Conservation (phyloP, 92 coral and sea anemone genomes). For the Phenganax subtilis region DNA sequence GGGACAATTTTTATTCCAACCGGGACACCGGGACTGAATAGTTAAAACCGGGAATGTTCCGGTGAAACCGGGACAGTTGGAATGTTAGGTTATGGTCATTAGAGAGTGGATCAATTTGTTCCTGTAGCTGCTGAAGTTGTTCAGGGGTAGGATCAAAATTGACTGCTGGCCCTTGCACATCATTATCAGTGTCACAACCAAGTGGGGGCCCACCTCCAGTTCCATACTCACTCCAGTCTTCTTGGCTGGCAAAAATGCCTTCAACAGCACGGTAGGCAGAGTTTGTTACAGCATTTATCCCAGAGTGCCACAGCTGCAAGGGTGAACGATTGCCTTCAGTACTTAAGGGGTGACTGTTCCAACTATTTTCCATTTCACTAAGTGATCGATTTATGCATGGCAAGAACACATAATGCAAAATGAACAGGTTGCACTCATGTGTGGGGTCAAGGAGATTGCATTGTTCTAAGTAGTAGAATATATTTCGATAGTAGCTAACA, state of each 20-base stretch:
- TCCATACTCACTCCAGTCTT: constrained; percentile 32
- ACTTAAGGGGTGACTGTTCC: constrained; percentile 52
- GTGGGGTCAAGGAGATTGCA: constrained; percentile 46
- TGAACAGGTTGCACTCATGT: constrained; percentile 47
- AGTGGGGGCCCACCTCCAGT: constrained; percentile 32
- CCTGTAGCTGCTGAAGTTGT: constrained; percentile 39
- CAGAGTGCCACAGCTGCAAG: constrained; percentile 51
- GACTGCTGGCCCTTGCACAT: constrained; percentile 47
- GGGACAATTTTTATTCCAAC: too few species aligned
- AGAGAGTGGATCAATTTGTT: constrained; percentile 38
- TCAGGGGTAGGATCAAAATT: constrained; percentile 16
- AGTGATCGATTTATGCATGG: constrained; percentile 53
- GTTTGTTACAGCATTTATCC: constrained; percentile 35
- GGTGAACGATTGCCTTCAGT: constrained; percentile 53
- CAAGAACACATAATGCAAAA: constrained; percentile 54
- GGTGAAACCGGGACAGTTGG: too few species aligned
- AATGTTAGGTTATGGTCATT: constrained; percentile 18
- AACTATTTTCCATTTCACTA: constrained; percentile 32
- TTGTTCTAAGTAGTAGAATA: constrained; percentile 57
- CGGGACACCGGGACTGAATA: too few species aligned
- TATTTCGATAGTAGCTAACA: constrained; percentile 47
- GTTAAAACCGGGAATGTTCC: too few species aligned
- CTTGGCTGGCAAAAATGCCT: constrained; percentile 16
- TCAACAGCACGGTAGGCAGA: constrained; percentile 41
- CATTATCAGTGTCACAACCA: constrained; percentile 44